These are phyloP conservation scores for Tetragonisca angustula DNA, from an alignment of 2,888 invertebrate species.

Conservation along the genomic window DNA sequence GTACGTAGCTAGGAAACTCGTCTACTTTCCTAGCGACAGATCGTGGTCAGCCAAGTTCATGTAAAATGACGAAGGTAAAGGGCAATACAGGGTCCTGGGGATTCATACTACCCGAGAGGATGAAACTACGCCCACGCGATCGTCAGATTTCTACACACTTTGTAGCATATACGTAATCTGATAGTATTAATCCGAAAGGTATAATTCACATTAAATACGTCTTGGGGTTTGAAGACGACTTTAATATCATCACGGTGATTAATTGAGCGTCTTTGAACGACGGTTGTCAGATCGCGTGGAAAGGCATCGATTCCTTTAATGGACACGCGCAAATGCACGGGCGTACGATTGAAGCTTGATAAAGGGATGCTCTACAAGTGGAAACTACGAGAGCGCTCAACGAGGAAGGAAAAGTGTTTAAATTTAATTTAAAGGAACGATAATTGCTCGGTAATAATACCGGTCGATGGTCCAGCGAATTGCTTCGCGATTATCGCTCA, in stretches of 20 bases:
- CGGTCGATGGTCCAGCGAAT: constrained; percentile 4
- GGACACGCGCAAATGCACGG: background rate
- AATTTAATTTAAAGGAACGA: background rate
- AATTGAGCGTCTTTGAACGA: background rate
- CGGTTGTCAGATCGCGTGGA: background rate
- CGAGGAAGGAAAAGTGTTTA: background rate
- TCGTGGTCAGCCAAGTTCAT: constrained; percentile 58
- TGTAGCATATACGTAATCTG: background rate
- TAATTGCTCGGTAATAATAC: constrained; percentile 2
- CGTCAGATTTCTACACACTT: background rate
- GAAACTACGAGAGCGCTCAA: background rate
- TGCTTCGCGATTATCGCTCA: constrained; percentile 34
- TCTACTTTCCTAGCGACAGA: constrained; percentile 26
- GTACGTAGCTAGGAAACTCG: constrained; percentile 34
- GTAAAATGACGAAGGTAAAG: constrained; percentile 48
- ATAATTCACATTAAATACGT: background rate
- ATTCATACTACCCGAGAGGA: background rate
- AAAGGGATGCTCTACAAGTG: background rate
- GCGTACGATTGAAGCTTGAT: constrained; percentile 1
- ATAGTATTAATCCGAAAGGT: background rate
- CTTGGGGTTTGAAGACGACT: background rate
- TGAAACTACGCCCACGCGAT: background rate
- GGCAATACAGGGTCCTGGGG: constrained; percentile 18
- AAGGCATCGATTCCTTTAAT: background rate
- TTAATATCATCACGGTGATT: no score